Evolutionary conservation across 2,888 invertebrate genomes (phyloP).

Genomic region (Resseliella maxima): DNA sequence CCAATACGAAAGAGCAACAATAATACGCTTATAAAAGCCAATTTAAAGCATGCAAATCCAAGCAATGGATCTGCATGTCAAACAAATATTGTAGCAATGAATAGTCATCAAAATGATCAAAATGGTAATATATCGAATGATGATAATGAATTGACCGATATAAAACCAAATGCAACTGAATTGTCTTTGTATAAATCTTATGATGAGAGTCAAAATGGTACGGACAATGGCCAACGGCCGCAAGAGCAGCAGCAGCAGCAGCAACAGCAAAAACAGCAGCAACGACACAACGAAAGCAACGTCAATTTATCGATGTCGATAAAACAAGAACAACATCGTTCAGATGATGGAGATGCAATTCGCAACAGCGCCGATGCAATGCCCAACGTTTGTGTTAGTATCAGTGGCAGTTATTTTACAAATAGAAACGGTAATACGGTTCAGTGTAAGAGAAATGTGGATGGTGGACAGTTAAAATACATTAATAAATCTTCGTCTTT

Average conservation of each 20-base stretch:
- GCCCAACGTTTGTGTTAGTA: constrained; percentile 34
- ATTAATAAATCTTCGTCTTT: not conserved
- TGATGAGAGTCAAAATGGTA: not conserved
- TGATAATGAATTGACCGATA: not conserved
- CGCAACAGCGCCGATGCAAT: constrained; percentile 55
- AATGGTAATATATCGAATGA: constrained; percentile 14
- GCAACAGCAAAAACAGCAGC: not conserved
- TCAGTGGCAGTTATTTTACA: constrained; percentile 38
- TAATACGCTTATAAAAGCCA: constrained; percentile 39
- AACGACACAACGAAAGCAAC: not conserved
- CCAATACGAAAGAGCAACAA: constrained; percentile 59
- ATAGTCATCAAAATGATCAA: not conserved
- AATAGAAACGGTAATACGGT: constrained; percentile 22
- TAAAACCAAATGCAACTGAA: constrained; percentile 49
- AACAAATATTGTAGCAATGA: not conserved
- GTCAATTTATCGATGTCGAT: not conserved
- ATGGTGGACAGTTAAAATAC: constrained; percentile 52
- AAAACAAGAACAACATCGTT: not conserved
- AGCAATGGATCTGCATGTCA: not conserved
- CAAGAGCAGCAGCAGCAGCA: not conserved
- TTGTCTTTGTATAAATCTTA: not conserved
- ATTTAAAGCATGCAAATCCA: not conserved
- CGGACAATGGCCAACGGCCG: not conserved
- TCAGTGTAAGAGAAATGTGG: constrained; percentile 25
- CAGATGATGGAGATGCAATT: not conserved